Base-by-base conservation (phyloP, 2,888 invertebrate species). In the Macrosoma leucophasiata region DNA sequence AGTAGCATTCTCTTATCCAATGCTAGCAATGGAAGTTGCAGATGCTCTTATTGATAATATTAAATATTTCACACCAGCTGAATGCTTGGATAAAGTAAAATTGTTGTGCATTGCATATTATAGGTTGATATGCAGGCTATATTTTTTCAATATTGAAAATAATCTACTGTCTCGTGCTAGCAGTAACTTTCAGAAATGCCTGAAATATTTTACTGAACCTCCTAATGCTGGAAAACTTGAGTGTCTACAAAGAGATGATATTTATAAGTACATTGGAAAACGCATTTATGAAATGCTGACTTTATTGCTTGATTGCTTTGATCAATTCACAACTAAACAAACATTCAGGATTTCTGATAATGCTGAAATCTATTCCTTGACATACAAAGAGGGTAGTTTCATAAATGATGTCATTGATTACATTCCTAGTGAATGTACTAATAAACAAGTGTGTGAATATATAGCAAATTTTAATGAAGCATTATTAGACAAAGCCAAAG, bases 211-310 rank as follows among this genome's bases (percentile, higher is more conserved):
- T 42, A 47, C 52, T 23, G 53, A 55, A 10, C 78, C 73, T 29
- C 81, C 82, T 9, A 77, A 76, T 47, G 46, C 41, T 14, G 46
- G 58, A 20, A 65, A 58, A 38, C 46, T 79, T 4, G 59, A 67
- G 35, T 42, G 27, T 15, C 46, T 79, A 3, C 45, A 33, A 29
- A 65, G 58, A 49, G 69, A 73, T 46, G 64, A 68, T 5, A 49
- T 61, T 21, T 78, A 73, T 44, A 65, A 53, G 44, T 71, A 65
- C 36, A 61, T 67, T 42, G 82, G 78, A 14, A 48, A 62, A 8
- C 55, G 66, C 36, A 48, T 81, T 1, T 45, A 62, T 29, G 44
- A 58, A 32, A 48, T 72, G 34, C 49, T 82, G 1, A 32, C 37
- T 2, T 31, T 66, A 18, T 41, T 69, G 7, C 40, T 51, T 41